Evolutionary conservation across 23 tunicate species (phyloP).

Genomic region (Halocynthia roretzi): DNA sequence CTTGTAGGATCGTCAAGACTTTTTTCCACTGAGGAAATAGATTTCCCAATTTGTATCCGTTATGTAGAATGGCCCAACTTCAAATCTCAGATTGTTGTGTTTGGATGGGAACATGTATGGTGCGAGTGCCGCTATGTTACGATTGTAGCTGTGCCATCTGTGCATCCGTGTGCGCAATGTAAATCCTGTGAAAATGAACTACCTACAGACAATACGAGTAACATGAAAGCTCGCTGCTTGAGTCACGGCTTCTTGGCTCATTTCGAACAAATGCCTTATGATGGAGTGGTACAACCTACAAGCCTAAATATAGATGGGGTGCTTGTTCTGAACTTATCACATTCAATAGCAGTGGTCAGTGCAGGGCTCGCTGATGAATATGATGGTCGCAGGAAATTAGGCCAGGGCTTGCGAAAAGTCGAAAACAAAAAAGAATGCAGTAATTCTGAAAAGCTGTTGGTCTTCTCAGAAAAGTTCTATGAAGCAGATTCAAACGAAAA

Average conservation of each 20-base stretch:
- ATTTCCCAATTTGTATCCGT: slow-evolving; percentile 14
- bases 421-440: background rate
- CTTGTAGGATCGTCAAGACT: slow-evolving; percentile 39
- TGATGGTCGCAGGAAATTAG: slow-evolving; percentile 11
- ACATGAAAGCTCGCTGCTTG: slow-evolving; percentile 22
- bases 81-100: slow-evolving; percentile 62
- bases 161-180: slow-evolving; percentile 37
- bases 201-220: background rate
- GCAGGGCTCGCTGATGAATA: slow-evolving; percentile 25
- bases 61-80: slow-evolving; percentile 84
- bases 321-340: slow-evolving; percentile 75
- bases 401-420: background rate
- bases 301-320: slow-evolving; percentile 65
- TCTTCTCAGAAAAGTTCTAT: slow-evolving; percentile 71
- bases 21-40: slow-evolving; percentile 82
- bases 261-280: slow-evolving; percentile 49
- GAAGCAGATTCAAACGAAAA: slow-evolving; percentile 1
- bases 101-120: slow-evolving; percentile 29
- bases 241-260: slow-evolving; percentile 74
- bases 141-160: slow-evolving; percentile 60
- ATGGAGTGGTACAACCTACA: slow-evolving; percentile 31
- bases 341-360: slow-evolving; percentile 86
- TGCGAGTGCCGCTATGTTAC: slow-evolving; percentile 58
- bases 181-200: background rate
- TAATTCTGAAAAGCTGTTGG: slow-evolving; percentile 54